These are phyloP conservation scores for Pseudopleuronectes americanus DNA, from an alignment of 2,797 vertebrate species.

Conservation along the genomic window DNA sequence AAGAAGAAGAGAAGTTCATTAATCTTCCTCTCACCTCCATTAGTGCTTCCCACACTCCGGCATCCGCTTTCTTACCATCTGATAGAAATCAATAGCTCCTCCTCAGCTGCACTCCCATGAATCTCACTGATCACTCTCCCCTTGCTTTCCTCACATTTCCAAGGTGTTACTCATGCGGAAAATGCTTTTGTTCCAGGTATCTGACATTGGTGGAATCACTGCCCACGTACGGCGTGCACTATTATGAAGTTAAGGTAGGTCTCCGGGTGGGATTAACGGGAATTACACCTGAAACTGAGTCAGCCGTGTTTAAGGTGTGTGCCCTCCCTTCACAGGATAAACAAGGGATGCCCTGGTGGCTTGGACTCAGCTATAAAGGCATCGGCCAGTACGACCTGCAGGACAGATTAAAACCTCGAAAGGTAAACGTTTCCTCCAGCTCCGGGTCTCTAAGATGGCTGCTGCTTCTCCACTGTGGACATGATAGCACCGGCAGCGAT, in stretches of 20 bases:
- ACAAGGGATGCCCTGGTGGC: constrained; percentile 99
- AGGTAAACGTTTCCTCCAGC: constrained; percentile 82
- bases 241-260: constrained; percentile 97
- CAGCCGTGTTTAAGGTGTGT: constrained; percentile 21
- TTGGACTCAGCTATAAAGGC: constrained; percentile 98
- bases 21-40: constrained; percentile 60
- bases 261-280: constrained; percentile 32
- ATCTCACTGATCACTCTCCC: constrained; percentile 49
- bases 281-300: constrained; percentile 28
- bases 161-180: constrained; percentile 15
- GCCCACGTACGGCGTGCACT: constrained; percentile 98
- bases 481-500: constrained; percentile 25
- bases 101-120: constrained; percentile 39
- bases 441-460: background rate
- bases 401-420: constrained; percentile 96
- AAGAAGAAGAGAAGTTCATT: constrained; percentile 47
- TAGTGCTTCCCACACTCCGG: constrained; percentile 42
- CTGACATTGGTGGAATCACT: constrained; percentile 95
- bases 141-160: constrained; percentile 6
- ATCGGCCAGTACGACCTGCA: constrained; percentile 98
- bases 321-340: constrained; percentile 90
- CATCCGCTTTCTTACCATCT: constrained; percentile 57
- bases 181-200: constrained; percentile 85
- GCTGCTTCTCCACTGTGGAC: constrained; percentile 21
- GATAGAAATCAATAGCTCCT: constrained; percentile 72